Percentiles rank a stretch among this genome's conserved stretches.
Evolutionary conservation across 1,140 invertebrate species (phyloP).

Genomic region (Hyles vespertilio): DNA sequence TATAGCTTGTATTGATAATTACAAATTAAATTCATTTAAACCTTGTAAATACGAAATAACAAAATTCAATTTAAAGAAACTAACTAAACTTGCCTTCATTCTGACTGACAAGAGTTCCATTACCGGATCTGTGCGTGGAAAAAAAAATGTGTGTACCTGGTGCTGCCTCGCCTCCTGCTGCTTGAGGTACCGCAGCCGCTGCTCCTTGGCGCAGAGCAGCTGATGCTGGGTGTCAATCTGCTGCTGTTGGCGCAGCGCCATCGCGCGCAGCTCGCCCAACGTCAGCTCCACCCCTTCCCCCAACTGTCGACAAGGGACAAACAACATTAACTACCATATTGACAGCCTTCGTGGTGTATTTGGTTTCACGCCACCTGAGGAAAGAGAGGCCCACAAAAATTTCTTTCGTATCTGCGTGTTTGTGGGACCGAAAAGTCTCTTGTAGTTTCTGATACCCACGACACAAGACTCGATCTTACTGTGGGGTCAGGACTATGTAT

Average conservation of each 20-base stretch:
- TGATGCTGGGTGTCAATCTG: slow-evolving; percentile 96
- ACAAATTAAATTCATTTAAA: too few relatives aligned
- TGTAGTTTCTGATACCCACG: too few relatives aligned
- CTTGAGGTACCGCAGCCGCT: slow-evolving; percentile 94
- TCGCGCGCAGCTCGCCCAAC: slow-evolving; percentile 94
- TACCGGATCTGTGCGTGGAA: too few relatives aligned
- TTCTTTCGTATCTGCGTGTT: too few relatives aligned
- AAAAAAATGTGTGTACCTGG: slow-evolving; percentile 72
- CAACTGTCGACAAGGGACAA: slow-evolving; percentile 53
- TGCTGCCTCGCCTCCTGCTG: slow-evolving; percentile 91
- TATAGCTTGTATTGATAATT: too few relatives aligned
- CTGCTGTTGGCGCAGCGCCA: slow-evolving; percentile 96
- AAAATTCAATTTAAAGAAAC: too few relatives aligned
- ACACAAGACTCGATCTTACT: too few relatives aligned
- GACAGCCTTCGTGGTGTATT: not conserved
- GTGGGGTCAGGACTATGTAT: too few relatives aligned
- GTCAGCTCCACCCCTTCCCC: slow-evolving; percentile 92
- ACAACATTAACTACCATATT: not conserved
- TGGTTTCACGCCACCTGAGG: not conserved
- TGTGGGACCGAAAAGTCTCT: too few relatives aligned
- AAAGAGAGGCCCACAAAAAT: not conserved
- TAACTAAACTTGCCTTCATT: too few relatives aligned
- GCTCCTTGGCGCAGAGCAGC: slow-evolving; percentile 92
- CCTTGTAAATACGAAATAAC: too few relatives aligned
- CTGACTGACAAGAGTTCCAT: too few relatives aligned